Evolutionary conservation across 2,888 invertebrate genomes (phyloP), one percentile per base, ranked within the genome.

Genomic region (Philereme vetulata): DNA sequence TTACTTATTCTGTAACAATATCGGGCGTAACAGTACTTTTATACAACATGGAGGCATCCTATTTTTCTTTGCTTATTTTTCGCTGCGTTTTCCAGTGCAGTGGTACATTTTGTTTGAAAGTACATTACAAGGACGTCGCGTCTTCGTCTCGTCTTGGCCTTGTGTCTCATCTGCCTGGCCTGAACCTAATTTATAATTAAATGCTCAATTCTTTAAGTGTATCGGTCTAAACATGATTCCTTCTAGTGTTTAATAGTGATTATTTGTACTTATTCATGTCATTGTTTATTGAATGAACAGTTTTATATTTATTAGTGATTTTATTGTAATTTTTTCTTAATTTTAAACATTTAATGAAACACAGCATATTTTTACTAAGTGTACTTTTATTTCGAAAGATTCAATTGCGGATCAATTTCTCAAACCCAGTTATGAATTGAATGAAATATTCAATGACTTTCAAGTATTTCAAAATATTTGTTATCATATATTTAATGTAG

Each of bases 161-260:
- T 21, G 21, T 21, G 21, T 21, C 21, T 21, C 21, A 21, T 21
- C 21, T 21, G 21, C 21, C 21, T 21, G 1, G 51, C 43, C 49
- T 62, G 51, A 53, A 47, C n/a, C 32, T 34, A 54, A 62, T 33
- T 50, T 56, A 7, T 68, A 60, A 65, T 49, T 61, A 65, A 67
- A 68, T 76, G 82, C 81, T 82, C 82, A 82, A 81, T 56, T 68
- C 66, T 74, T 71, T 70, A 57, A 21, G 21, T 21, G 2, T 71
- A 74, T 76, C 80, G 81, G 82, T 82, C 81, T 82, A 81, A 67
- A 49, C 52, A 60, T 64, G 67, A 76, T 74, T 73, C 70, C 65
- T 75, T 69, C 60, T 75, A 74, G 72, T 56, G 52, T 65, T 47
- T 73, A 72, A 62, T 62, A 62, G 67, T 58, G 68, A 64, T 62